Percentiles rank a stretch among this genome's conserved stretches.
phyloP scores from a whole-genome alignment of 2,113 vertebrate genomes.

The Bagarius yarrelli region DNA sequence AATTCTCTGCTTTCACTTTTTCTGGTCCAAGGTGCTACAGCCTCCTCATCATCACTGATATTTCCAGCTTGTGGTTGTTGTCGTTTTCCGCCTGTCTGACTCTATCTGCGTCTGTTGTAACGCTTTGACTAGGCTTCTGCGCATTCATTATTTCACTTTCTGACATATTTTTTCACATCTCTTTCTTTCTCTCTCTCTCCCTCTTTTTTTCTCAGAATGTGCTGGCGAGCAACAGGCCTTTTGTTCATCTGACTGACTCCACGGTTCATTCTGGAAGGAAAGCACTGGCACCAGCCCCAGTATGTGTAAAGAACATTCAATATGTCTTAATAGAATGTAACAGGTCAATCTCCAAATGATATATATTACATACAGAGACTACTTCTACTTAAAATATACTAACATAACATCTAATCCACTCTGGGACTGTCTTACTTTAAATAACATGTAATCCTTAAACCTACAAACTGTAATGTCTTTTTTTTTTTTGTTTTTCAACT shows the following conservation, averaged over 20 bases:
- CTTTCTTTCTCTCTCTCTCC: conserved; percentile 1
- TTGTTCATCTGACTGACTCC: conserved; percentile 55
- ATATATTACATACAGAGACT: not conserved
- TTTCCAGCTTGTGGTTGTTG: conserved; percentile 20
- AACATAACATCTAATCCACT: not conserved
- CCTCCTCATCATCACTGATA: conserved; percentile 8
- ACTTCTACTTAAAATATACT: not conserved
- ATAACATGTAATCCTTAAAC: not conserved
- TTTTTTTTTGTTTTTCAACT: no score
- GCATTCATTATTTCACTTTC: conserved; percentile 12
- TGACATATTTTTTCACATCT: conserved; percentile 5
- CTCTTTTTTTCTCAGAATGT: conserved; percentile 46
- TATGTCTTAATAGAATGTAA: not conserved
- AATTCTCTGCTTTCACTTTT: not conserved
- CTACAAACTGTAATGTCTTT: not conserved
- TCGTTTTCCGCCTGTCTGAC: conserved; percentile 32
- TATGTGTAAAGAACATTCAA: not conserved
- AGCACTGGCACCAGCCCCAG: not conserved
- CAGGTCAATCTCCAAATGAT: not conserved
- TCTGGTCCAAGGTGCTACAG: not conserved
- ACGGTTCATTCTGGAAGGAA: conserved; percentile 49
- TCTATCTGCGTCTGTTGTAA: conserved; percentile 17
- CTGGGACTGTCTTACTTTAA: not conserved
- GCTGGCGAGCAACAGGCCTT: conserved; percentile 54
- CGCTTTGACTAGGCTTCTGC: not conserved